A percentile compares a stretch with the other conserved stretches of the same genome.
Conservation (phyloP, 2,797 vertebrate species). For the Anniella stebbinsi region DNA sequence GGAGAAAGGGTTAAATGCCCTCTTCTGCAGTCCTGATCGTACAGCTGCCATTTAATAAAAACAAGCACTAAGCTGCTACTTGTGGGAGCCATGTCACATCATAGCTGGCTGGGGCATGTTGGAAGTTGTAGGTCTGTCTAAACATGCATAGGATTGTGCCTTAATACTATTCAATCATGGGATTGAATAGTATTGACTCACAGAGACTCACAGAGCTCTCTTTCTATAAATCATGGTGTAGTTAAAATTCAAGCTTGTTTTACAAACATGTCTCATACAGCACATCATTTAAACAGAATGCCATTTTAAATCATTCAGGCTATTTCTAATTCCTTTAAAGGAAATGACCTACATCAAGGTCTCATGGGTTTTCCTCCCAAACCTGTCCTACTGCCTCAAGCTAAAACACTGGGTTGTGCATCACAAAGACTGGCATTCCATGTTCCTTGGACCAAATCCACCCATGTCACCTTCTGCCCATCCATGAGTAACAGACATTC, state of each 20-base stretch:
- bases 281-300: background rate
- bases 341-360: background rate
- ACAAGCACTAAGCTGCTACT: background rate
- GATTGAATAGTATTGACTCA: too few relatives aligned
- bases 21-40: background rate
- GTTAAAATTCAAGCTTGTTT: background rate
- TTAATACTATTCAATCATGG: too few relatives aligned
- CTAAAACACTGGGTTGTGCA: background rate
- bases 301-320: background rate
- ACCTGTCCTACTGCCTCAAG: background rate
- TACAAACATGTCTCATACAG: background rate
- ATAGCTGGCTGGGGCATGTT: too few relatives aligned
- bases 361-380: background rate
- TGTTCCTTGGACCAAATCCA: background rate
- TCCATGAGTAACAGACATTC: background rate
- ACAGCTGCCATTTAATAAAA: background rate
- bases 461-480: background rate
- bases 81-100: background rate
- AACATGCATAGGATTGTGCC: too few relatives aligned
- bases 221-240: background rate
- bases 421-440: background rate
- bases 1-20: background rate
- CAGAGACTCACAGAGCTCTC: background rate
- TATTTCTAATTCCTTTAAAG: background rate
- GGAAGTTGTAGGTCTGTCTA: too few relatives aligned